phyloP scores from a whole-genome alignment of 2,113 vertebrate species.

The Hyperoodon ampullatus region DNA sequence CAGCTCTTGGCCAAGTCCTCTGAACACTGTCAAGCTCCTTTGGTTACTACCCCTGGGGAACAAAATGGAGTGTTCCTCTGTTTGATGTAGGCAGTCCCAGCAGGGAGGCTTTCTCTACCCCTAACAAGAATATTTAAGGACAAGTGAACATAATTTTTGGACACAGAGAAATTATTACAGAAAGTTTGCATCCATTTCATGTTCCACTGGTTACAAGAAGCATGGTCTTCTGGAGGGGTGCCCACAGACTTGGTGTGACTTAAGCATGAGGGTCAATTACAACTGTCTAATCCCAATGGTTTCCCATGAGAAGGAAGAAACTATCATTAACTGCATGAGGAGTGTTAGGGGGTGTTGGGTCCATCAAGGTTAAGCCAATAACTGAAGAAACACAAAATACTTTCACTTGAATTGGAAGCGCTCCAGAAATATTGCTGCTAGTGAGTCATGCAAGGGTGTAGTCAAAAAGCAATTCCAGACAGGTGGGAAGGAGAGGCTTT shows the following conservation, averaged over 20 bases:
- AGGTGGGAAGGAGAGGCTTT: constrained; percentile 5
- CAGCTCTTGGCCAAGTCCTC: not conserved
- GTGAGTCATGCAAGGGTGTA: not conserved
- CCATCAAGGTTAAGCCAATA: not conserved
- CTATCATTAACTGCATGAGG: not conserved
- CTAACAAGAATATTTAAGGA: not conserved
- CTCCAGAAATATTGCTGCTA: not conserved
- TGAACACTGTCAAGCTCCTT: not conserved
- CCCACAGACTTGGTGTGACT: not conserved
- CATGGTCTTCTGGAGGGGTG: not conserved
- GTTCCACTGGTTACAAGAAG: not conserved
- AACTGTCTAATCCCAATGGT: not conserved
- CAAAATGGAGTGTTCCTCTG: not conserved
- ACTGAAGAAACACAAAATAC: constrained; percentile 30
- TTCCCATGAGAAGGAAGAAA: not conserved
- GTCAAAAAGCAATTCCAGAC: constrained; percentile 33
- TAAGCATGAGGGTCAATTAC: not conserved
- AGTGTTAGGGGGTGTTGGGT: not conserved
- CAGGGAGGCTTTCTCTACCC: not conserved
- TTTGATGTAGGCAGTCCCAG: not conserved
- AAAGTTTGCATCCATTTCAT: not conserved
- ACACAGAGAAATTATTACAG: not conserved
- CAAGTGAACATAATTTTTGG: not conserved
- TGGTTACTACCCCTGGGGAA: not conserved
- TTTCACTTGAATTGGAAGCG: not conserved